phyloP scores from a whole-genome alignment of 2,113 vertebrate genomes.

The Pithys albifrons region DNA sequence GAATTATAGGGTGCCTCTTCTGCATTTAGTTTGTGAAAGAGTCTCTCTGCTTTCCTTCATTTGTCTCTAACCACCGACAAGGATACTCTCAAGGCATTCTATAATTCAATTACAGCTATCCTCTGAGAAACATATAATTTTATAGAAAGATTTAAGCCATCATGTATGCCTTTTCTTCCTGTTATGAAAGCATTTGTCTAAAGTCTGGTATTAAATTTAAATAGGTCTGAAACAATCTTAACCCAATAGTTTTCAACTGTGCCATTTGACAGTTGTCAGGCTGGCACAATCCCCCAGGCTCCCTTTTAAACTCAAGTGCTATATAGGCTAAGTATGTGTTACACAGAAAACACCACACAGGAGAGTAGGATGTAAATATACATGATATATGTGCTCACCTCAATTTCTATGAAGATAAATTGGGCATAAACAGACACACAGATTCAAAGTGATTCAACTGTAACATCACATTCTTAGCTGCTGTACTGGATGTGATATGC shows the following conservation, averaged over 20 bases:
- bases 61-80: conserved; percentile 69
- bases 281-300: neutral
- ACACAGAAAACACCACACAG: neutral
- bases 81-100: conserved; percentile 76
- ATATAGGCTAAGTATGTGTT: rapidly evolving
- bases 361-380: rapidly evolving
- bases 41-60: conserved; percentile 55
- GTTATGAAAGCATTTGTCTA: conserved; percentile 74
- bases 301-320: neutral
- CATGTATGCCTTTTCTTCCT: conserved; percentile 65
- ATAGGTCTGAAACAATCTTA: conserved; percentile 59
- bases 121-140: conserved; percentile 78
- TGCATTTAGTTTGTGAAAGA: conserved; percentile 64
- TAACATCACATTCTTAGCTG: neutral
- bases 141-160: conserved; percentile 73
- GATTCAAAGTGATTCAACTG: neutral
- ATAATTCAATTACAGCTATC: conserved; percentile 79
- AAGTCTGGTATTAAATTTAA: conserved; percentile 69
- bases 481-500: neutral
- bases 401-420: neutral
- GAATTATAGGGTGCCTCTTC: conserved; percentile 74
- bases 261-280: conserved; percentile 3
- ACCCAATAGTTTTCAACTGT: conserved; percentile 43
- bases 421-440: neutral
- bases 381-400: rapidly evolving